A percentile compares a stretch with the other conserved stretches of the same genome.
Evolutionary conservation across 2,797 vertebrate species (phyloP).

Genomic region (Phataginus tetradactyla): DNA sequence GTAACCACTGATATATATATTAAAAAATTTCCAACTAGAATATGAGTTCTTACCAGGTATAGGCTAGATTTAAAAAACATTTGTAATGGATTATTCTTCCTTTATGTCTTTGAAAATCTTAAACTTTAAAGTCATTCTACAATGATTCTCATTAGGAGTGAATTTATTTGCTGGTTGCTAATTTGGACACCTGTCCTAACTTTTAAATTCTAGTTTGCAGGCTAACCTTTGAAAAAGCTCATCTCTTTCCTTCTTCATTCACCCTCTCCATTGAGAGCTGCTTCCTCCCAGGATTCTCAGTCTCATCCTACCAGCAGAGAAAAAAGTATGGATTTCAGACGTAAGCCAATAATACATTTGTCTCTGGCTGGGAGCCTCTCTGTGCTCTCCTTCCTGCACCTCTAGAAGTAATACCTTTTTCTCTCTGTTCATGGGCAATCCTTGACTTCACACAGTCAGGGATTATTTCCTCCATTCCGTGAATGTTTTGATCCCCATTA

Average conservation of each 20-base stretch:
- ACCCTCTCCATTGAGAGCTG: background rate
- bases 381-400: background rate
- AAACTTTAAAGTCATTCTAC: constrained; percentile 34
- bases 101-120: constrained; percentile 33
- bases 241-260: background rate
- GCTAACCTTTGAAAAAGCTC: constrained; percentile 14
- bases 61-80: background rate
- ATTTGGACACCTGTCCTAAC: background rate
- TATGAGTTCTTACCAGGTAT: background rate
- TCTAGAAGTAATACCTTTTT: constrained; percentile 36
- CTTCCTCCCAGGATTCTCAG: constrained; percentile 4
- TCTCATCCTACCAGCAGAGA: background rate
- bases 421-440: constrained; percentile 12
- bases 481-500: constrained; percentile 21
- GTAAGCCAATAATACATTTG: constrained; percentile 35
- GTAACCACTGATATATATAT: background rate
- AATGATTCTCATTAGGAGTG: constrained; percentile 7
- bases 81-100: constrained; percentile 20
- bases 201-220: constrained; percentile 22
- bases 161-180: constrained; percentile 41
- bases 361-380: background rate
- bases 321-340: constrained; percentile 35
- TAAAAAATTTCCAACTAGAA: constrained; percentile 41
- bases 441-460: constrained; percentile 10
- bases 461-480: constrained; percentile 1